Evolutionary conservation across 2,888 invertebrate species (phyloP).

Genomic region (Brenthis ino): DNA sequence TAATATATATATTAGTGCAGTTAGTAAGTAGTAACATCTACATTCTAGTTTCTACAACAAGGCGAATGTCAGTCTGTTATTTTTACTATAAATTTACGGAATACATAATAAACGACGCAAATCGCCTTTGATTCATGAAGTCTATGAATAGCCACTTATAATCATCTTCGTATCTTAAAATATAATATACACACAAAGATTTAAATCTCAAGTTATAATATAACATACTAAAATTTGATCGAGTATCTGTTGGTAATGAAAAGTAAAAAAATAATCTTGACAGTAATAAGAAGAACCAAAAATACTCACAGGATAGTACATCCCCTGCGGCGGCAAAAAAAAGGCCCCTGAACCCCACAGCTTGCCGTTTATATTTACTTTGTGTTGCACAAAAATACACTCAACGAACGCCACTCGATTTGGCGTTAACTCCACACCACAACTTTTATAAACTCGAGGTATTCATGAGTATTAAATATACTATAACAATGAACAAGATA

Average conservation of each 20-base stretch:
- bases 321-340: conserved; percentile 98
- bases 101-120: background rate
- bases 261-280: background rate
- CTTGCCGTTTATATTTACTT: conserved; percentile 91
- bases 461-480: conserved; percentile 75
- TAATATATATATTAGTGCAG: conserved; percentile 20
- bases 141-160: conserved; percentile 9
- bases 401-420: conserved; percentile 71
- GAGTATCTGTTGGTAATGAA: background rate
- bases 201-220: too few species aligned
- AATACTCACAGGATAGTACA: conserved; percentile 96
- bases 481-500: conserved; percentile 49
- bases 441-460: conserved; percentile 75
- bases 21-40: conserved; percentile 12
- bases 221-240: too few species aligned
- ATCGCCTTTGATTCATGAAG: background rate
- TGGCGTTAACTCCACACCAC: conserved; percentile 78
- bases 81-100: conserved; percentile 2
- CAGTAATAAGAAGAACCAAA: conserved; percentile 33
- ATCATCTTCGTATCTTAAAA: background rate
- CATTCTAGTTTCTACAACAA: conserved; percentile 20
- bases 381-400: conserved; percentile 82
- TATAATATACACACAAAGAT: too few species aligned
- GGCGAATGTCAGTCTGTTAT: conserved; percentile 35
- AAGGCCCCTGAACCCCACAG: conserved; percentile 98